Base-by-base conservation (phyloP, 2,888 invertebrate species). In the Rhorus exstirpatorius region DNA sequence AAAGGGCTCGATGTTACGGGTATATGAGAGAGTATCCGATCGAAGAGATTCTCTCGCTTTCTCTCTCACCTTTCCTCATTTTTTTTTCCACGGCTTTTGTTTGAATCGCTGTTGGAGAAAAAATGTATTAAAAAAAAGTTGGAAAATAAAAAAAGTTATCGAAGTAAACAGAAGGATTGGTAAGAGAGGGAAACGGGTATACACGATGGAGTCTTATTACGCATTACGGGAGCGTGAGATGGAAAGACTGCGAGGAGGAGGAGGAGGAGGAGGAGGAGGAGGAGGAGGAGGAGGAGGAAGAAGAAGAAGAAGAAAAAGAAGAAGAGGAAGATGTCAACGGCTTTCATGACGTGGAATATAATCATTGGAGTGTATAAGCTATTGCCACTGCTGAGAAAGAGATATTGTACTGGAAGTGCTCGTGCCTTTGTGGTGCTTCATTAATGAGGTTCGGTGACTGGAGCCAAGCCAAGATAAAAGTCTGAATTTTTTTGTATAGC, bases 291-390 rank as follows among this genome's bases (percentile, higher is more conserved):
- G 44, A 19, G 41, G 78, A 63, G 53, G 31, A 74, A 74, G 74
- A 79, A n/a, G 12, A 44, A 41, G 1, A 55, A 19, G 38, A 17
- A n/a, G 53, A 14, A 65, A 41, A 41, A 41, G 53, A 41, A 24
- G 44, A 19, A 51, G 78, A 63, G 53, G 31, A 74, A 74, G 74
- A 79, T 38, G 53, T 74, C 79, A 74, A 68, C 46, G 49, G 72
- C 41, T 72, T 72, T n/a, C 49, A 72, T 63, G 51, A 51, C 10
- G 67, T 24, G 19, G 53, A 14, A 78, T 53, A 17, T 17, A 31
- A 17, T 6, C 44, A n/a, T 7, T 8, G 19, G 17, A 53, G 38
- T 70, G 19, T 41, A 44, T 53, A 61, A 71, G 44, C 26, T 61
- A 55, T 24, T 51, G 51, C 14, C 35, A 12, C 53, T 31, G 60